Percentiles rank a stretch among this genome's conserved stretches.
Evolutionary conservation across 1,140 invertebrate species (phyloP).

Genomic region (Zaprionus vittiger): DNA sequence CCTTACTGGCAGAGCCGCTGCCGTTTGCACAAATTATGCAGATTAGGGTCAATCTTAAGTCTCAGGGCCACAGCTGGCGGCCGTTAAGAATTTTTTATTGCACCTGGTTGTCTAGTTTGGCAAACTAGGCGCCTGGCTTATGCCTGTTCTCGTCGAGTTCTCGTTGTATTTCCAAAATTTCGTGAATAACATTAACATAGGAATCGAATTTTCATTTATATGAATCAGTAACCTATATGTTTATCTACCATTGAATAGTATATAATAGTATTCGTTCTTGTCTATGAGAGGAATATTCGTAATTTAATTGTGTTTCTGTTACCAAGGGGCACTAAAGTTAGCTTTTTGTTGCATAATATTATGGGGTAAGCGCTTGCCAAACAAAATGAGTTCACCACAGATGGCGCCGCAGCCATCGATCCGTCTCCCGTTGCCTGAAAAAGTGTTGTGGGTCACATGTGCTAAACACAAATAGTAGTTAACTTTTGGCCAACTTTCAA

Average conservation of each 20-base stretch:
- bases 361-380: constrained; percentile 18
- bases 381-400: constrained; percentile 64
- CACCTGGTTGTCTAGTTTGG: constrained; percentile 47
- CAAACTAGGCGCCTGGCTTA: neutral
- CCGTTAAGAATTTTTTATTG: constrained; percentile 43
- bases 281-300: neutral
- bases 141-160: neutral
- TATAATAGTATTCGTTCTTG: neutral
- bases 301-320: constrained; percentile 72
- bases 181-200: constrained; percentile 63
- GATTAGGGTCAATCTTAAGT: constrained; percentile 72
- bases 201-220: constrained; percentile 64
- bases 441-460: constrained; percentile 67
- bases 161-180: neutral
- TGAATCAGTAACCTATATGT: neutral
- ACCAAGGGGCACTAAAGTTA: constrained; percentile 23
- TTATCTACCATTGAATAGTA: neutral
- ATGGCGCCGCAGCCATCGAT: constrained; percentile 19
- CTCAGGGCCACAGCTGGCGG: constrained; percentile 58
- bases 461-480: constrained; percentile 56
- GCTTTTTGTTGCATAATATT: constrained; percentile 36
- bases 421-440: constrained; percentile 11
- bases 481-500: constrained; percentile 47
- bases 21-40: constrained; percentile 72
- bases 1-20: constrained; percentile 7